Base-by-base conservation (phyloP, 2,113 vertebrate species). In the Urocolius indicus region DNA sequence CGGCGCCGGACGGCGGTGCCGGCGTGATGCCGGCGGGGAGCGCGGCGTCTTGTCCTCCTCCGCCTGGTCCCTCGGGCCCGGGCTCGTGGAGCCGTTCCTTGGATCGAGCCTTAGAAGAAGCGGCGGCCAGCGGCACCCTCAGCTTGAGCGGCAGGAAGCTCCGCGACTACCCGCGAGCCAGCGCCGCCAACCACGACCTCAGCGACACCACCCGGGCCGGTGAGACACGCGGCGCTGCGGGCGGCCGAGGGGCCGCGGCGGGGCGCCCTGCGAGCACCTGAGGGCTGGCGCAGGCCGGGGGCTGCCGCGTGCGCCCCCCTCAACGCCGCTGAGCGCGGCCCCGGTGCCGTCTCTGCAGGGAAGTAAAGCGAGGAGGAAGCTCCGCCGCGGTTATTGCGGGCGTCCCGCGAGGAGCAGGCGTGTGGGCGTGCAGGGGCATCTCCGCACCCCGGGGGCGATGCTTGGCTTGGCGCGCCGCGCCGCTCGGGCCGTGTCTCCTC, bases 141-240 rank as follows among this genome's bases (percentile, higher is more conserved):
- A 99, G 98, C 96, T 97, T 99, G 85, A 99, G 99, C 98, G 99
- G 99, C 98, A 98, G 99, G 99, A 99, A 99, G 94, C 99, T 99
- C 97, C 99, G 99, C 97, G 99, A 99, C 98, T 99, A 99, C 91
- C 99, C 99, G 96, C 98, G 99, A 96, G 98, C 98, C 97, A 99
- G 98, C 97, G 99, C 99, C 93, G 98, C 98, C 95, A 98, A 97
- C 98, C 99, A 99, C 98, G 99, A 99, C 98, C 98, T 99, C 62
- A 99, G 98, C 93, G 99, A 99, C 98, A 99, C 99, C 89, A 99
- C 98, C 63, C 98, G 98, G 94, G 98, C 99, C 89, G 99, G 99
- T 99, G 95, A 99, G 99, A 81, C 32, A 59, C 65, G 7, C 45
- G 71, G 46, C 34, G 13, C 1, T 34, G 48, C 13, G 17, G 13